Base-by-base conservation (phyloP, 2,113 vertebrate genomes). In the Cynocephalus volans region DNA sequence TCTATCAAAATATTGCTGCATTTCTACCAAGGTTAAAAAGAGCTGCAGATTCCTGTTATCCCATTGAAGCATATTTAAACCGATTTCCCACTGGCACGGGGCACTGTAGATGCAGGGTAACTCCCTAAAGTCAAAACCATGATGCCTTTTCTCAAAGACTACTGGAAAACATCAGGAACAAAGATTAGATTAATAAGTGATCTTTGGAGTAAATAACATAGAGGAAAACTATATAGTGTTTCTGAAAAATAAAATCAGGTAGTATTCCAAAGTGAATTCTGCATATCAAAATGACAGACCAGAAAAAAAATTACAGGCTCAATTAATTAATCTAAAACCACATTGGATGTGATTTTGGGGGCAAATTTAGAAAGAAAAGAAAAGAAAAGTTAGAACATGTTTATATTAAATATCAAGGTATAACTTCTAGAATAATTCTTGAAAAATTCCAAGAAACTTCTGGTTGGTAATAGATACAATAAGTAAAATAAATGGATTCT, bases 401-500 rank as follows among this genome's bases (percentile, higher is more conserved):
- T 69, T 69, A 21, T 67, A 26, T 36, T 69, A 84, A 90, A 21
- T 80, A 85, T 62, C 19, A 85, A 33, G 60, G 4, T 36, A 21
- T 52, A 67, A 80, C 72, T 85, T 85, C n/a, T 12, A 85, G n/a
- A 48, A 65, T 90, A 96, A 85, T 79, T 83, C 24, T 45, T 76
- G 60, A 92, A 83, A 17, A 90, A 60, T 70, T 89, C 33, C 81
- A 72, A 93, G 31, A 93, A 77, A 73, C 21, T 87, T 92, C 91
- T 70, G 41, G 5, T 90, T 91, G 70, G 3, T 93, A 94, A 88
- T 10, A 92, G 45, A 89, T 67, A 69, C 70, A 93, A 91, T 76
- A 19, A 92, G 17, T 85, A 93, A 95, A 93, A 95, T 65, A 96
- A 95, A 93, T 80, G 3, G 33, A 58, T 65, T 9, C 41, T 80